Evolutionary conservation across 2,113 vertebrate species (phyloP).

Genomic region (Stigmatopora nigra): DNA sequence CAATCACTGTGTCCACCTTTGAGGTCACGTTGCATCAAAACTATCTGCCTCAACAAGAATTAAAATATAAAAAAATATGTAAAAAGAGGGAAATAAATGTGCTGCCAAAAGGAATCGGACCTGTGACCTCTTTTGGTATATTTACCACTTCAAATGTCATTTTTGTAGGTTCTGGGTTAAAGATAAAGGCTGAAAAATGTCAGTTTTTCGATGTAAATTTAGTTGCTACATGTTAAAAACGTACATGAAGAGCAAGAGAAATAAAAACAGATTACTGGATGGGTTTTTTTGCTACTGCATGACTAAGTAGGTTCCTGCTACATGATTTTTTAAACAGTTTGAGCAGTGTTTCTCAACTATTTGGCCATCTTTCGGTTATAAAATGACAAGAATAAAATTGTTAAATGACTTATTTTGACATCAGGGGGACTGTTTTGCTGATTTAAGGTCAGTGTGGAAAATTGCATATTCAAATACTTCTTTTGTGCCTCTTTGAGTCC

Average conservation of each 20-base stretch:
- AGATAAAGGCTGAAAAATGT: not conserved
- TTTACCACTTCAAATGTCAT: not conserved
- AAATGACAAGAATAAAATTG: too few relatives aligned
- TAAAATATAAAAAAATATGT: not conserved
- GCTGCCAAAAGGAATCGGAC: not conserved
- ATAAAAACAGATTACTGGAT: not conserved
- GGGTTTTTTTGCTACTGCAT: too few relatives aligned
- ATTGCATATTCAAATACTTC: too few relatives aligned
- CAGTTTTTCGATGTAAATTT: not conserved
- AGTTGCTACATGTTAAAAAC: not conserved
- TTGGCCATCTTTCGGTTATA: too few relatives aligned
- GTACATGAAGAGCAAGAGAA: not conserved
- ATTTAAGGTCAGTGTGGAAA: too few relatives aligned
- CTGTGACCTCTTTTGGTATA: not conserved
- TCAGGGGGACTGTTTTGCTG: too few relatives aligned
- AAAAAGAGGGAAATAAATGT: not conserved
- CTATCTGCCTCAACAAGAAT: not conserved
- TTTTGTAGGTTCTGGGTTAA: not conserved
- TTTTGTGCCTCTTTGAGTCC: too few relatives aligned
- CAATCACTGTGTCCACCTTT: constrained; percentile 30
- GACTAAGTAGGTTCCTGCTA: not conserved
- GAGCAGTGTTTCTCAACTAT: too few relatives aligned
- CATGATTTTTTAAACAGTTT: not conserved
- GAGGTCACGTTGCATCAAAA: constrained; percentile 15
- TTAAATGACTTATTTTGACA: too few relatives aligned